phyloP scores from a whole-genome alignment of 2,888 invertebrate genomes.

The Ellobium chinense region DNA sequence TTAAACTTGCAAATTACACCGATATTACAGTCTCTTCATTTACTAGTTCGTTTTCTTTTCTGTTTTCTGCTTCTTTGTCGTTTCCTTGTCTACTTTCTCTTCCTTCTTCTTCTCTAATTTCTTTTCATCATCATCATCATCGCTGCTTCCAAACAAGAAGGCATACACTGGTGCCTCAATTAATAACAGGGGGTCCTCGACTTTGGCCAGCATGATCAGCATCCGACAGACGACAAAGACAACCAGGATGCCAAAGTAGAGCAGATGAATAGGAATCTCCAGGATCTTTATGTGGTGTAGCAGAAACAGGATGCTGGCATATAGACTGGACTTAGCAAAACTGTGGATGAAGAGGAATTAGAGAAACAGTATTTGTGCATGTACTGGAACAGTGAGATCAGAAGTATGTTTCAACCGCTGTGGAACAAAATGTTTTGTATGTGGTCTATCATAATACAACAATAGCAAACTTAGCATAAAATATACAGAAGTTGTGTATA shows the following conservation, averaged over 20 bases:
- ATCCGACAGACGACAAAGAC: constrained; percentile 24
- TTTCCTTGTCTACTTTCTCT: neutral
- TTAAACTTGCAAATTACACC: too few relatives aligned
- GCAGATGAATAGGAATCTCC: constrained; percentile 17
- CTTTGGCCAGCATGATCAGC: neutral
- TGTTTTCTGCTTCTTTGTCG: neutral
- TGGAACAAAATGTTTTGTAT: too few relatives aligned
- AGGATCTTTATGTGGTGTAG: constrained; percentile 32
- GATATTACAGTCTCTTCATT: too few relatives aligned
- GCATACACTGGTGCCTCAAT: constrained; percentile 12
- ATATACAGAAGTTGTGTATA: too few relatives aligned
- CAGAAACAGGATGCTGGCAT: constrained; percentile 34
- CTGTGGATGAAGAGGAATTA: constrained; percentile 16
- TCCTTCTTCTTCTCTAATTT: neutral
- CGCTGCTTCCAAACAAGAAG: constrained; percentile 30
- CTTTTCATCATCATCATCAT: neutral
- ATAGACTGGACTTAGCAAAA: constrained; percentile 40
- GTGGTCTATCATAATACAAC: too few relatives aligned
- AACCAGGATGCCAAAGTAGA: constrained; percentile 24
- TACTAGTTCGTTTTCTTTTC: too few relatives aligned
- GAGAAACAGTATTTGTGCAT: too few relatives aligned
- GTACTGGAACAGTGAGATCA: too few relatives aligned
- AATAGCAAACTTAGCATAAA: too few relatives aligned
- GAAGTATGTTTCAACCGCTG: too few relatives aligned
- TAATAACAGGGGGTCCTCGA: constrained; percentile 30